These are phyloP conservation scores for Drosophila nannoptera DNA, from an alignment of 1,140 invertebrate genomes.

Conservation along the genomic window DNA sequence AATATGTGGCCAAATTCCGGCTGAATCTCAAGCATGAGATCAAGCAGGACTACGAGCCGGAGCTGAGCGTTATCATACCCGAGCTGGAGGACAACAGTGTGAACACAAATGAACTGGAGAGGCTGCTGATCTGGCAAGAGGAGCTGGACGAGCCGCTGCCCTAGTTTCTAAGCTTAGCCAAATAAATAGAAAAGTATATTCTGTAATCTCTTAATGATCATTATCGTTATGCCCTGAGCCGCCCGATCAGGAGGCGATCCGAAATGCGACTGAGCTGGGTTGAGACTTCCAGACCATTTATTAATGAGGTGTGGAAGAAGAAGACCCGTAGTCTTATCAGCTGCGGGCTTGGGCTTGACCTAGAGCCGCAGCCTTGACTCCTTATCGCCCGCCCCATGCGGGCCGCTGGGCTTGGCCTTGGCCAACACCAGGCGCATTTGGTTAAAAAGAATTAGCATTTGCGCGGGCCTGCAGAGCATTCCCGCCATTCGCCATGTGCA, in stretches of 20 bases:
- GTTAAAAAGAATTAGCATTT: constrained; percentile 59
- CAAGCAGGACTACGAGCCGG: constrained; percentile 52
- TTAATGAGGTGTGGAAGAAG: too few species aligned
- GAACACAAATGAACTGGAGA: constrained; percentile 34
- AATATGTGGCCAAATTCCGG: constrained; percentile 44
- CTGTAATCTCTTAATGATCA: too few species aligned
- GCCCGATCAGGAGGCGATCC: too few species aligned
- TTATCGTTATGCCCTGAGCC: too few species aligned
- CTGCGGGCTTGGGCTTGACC: constrained; percentile 28
- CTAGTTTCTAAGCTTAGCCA: neutral
- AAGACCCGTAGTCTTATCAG: neutral
- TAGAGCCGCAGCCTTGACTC: constrained; percentile 49
- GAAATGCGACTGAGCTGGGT: too few species aligned
- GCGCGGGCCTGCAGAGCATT: constrained; percentile 30
- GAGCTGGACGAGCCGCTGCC: constrained; percentile 44
- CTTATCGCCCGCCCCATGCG: constrained; percentile 36
- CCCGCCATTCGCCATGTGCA: constrained; percentile 47
- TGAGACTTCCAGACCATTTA: too few species aligned
- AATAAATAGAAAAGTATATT: too few species aligned
- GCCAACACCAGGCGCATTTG: constrained; percentile 28
- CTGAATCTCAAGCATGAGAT: constrained; percentile 28
- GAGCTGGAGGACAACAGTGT: constrained; percentile 36
- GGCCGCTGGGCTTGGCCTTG: constrained; percentile 28
- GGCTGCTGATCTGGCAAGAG: constrained; percentile 28
- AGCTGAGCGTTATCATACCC: constrained; percentile 44